Percentiles rank a stretch among this genome's conserved stretches.
Evolutionary conservation across 2,113 vertebrate species (phyloP).

Genomic region (Puma concolor): DNA sequence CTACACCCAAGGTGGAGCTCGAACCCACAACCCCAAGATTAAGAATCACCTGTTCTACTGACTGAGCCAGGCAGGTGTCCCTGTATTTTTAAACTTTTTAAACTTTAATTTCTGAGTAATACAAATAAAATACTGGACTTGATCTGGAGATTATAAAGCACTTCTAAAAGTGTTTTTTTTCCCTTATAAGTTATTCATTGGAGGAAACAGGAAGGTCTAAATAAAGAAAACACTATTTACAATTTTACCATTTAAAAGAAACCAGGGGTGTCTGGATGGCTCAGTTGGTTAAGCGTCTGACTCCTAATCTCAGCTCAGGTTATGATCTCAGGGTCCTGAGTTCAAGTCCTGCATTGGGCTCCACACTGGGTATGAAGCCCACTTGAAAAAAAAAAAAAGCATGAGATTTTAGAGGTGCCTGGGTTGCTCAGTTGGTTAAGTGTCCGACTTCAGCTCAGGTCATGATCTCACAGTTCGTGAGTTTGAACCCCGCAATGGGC

Average conservation of each 20-base stretch:
- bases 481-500: too few relatives aligned
- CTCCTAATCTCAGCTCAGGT: too few relatives aligned
- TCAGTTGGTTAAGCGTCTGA: too few relatives aligned
- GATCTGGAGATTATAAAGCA: neutral
- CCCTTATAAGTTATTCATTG: neutral
- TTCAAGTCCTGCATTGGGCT: too few relatives aligned
- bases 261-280: neutral
- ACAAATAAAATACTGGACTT: neutral
- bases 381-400: too few relatives aligned
- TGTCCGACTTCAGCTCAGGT: too few relatives aligned
- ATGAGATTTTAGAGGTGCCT: too few relatives aligned
- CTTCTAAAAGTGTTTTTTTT: neutral
- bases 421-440: too few relatives aligned
- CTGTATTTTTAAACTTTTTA: neutral
- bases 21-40: neutral
- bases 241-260: conserved; percentile 4
- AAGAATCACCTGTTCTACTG: neutral
- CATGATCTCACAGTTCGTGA: too few relatives aligned
- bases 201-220: neutral
- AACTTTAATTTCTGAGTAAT: neutral
- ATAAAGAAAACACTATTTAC: neutral
- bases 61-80: neutral
- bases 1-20: neutral
- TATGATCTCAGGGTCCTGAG: too few relatives aligned
- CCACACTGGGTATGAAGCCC: too few relatives aligned